Evolutionary conservation across 2,888 invertebrate species (phyloP), one percentile per base, ranked within the genome.

Genomic region (Trypoxylon attenuatum): DNA sequence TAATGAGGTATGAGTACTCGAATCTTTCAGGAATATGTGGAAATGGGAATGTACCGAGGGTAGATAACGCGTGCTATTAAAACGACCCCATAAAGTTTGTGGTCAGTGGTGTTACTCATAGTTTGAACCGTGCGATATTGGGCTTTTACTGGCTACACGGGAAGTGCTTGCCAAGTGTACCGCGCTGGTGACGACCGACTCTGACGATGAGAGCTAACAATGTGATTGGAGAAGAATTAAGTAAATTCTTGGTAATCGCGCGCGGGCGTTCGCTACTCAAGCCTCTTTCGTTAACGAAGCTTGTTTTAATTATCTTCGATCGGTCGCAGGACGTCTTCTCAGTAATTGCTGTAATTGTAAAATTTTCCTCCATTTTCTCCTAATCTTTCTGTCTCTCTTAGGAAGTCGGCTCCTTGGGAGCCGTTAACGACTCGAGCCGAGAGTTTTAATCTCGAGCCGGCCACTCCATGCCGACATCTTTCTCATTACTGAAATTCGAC

Each of bases 251-350:
- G 18, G 39, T 43, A 66, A 55, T 58, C 67, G 58, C n/a, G 10
- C 58, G 23, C 46, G 52, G 52, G 19, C 58, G 50, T 41, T 15
- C 21, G 21, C 23, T n/a, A 21, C 19, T 16, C 52, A 51, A 50
- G 61, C 49, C 62, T 71, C 64, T 73, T 77, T 77, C 79, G 82
- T 65, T 68, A 68, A 65, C 80, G 78, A 81, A 80, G 81, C 79
- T 79, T 75, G 77, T 81, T 81, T 82, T 79, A 82, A 82, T 80
- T 71, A 77, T 79, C 57, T 70, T 66, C 76, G 76, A 80, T 82
- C 77, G 76, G 70, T 72, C 72, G 63, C 55, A 70, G 77, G 67
- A 61, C 54, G 65, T 56, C 53, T 43, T 46, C 67, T 53, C 65
- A 27, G 47, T 77, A 81, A 81, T 82, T 81, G 77, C 80, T 77